phyloP scores from a whole-genome alignment of 1,140 invertebrate genomes.

The Pygmarrhopalites habei region DNA sequence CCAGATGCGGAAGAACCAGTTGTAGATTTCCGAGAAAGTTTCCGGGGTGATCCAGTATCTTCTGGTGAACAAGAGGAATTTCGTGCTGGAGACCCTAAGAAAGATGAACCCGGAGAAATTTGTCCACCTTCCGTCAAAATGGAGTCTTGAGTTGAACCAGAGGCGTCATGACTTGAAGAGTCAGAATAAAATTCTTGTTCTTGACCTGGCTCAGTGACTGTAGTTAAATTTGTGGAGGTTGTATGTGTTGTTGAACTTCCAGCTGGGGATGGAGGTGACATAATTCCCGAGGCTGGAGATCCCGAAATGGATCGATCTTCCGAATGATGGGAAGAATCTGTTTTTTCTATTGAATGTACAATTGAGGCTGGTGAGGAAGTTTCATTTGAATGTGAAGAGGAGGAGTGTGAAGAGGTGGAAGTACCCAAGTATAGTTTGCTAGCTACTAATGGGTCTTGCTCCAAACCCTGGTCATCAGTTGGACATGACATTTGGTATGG shows the following conservation, averaged over 20 bases:
- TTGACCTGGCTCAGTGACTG: not conserved
- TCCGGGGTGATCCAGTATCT: not conserved
- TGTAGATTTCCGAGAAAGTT: not conserved
- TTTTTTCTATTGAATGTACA: not conserved
- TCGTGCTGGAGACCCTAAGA: no score
- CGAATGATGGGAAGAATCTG: not conserved
- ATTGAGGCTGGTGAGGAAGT: no score
- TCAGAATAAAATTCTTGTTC: constrained; percentile 2
- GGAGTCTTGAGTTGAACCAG: constrained; percentile 4
- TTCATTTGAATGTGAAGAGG: no score
- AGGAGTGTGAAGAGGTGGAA: no score
- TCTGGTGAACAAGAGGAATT: not conserved
- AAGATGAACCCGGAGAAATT: no score
- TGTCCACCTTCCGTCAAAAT: not conserved
- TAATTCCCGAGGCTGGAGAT: not conserved
- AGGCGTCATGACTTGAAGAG: not conserved
- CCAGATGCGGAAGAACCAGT: not conserved
- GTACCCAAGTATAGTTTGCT: no score
- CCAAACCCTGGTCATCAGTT: no score
- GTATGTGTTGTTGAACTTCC: not conserved
- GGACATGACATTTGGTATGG: no score
- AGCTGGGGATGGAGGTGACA: not conserved
- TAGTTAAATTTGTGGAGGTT: not conserved
- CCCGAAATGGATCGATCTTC: not conserved
- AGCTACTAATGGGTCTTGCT: no score